Percentiles rank a stretch among this genome's conserved stretches.
Evolutionary conservation across 2,888 invertebrate species (phyloP).

Genomic region (Tetranychus piercei): DNA sequence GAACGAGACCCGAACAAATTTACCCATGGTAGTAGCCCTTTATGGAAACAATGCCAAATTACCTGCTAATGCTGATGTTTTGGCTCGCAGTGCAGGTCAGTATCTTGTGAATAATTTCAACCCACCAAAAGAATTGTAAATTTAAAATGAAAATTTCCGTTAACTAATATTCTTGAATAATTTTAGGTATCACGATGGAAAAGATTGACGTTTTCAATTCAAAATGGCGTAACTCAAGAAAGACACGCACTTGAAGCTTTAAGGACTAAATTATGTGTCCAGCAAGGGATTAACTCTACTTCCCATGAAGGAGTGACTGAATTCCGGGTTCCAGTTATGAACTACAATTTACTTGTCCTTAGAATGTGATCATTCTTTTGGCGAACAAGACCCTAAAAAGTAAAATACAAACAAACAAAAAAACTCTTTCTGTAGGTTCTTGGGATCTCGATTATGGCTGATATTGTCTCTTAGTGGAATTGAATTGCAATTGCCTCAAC

Average conservation of each 20-base stretch:
- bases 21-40: neutral
- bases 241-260: neutral
- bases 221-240: conserved; percentile 5
- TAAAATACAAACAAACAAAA: neutral
- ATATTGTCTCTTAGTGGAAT: neutral
- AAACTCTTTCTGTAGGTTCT: neutral
- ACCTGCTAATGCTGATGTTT: neutral
- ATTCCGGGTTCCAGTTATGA: conserved; percentile 1
- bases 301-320: neutral
- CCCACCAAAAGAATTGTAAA: too few relatives aligned
- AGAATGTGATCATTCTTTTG: neutral
- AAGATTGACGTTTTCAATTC: conserved; percentile 3
- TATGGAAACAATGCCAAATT: neutral
- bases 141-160: too few relatives aligned
- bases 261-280: neutral
- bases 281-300: neutral
- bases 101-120: neutral
- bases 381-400: neutral
- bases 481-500: too few relatives aligned
- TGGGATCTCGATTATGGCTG: neutral
- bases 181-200: conserved; percentile 6
- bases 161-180: neutral
- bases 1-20: neutral
- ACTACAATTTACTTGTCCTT: neutral
- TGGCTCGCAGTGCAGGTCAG: neutral